Base-by-base conservation (phyloP, 2,797 vertebrate genomes). In the Mormyrops boulengeri region DNA sequence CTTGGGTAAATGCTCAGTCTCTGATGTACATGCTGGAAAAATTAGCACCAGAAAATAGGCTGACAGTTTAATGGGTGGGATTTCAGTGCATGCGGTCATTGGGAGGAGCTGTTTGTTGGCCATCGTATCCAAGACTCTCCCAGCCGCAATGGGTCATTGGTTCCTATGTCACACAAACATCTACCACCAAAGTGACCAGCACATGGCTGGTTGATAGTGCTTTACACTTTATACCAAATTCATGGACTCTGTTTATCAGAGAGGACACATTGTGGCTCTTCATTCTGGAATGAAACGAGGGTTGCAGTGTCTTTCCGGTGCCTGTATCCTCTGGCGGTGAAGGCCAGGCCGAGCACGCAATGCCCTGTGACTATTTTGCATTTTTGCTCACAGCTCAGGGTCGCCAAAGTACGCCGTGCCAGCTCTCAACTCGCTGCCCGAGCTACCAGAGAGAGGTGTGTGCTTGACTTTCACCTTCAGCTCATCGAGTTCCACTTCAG, bases 391-490 rank as follows among this genome's bases (percentile, higher is more conserved):
- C 90, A 95, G 95, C 89, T 92, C 93, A 85, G 93, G 93, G 30
- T 95, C 94, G 89, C 93, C 92, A 55, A 95, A 95, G 77, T 93
- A 91, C 90, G 89, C 88, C 49, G 90, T 88, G 88, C 91, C 91
- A 34, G 88, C 88, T 66, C 93, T 94, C 60, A 94, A 94, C 91
- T 92, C 91, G 62, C 92, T 94, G 52, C 92, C 92, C 44, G 94
- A 95, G 89, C 90, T 93, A 19, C 93, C 94, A 90, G 93, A 94
- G 49, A 92, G 89, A 92, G 93, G 94, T 95, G 90, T 3, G 26
- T 17, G 30, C 89, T 4, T 1, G 2, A n/a, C 26, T 5, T 6
- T 89, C 47, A 11, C 26, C 49, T 86, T 49, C 38, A 19, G 17
- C 47, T 86, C 50, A 11, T 4, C 19, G 50, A 30, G 47, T 53